Evolutionary conservation across 2,113 vertebrate species (phyloP).

Genomic region (Propithecus coquereli): DNA sequence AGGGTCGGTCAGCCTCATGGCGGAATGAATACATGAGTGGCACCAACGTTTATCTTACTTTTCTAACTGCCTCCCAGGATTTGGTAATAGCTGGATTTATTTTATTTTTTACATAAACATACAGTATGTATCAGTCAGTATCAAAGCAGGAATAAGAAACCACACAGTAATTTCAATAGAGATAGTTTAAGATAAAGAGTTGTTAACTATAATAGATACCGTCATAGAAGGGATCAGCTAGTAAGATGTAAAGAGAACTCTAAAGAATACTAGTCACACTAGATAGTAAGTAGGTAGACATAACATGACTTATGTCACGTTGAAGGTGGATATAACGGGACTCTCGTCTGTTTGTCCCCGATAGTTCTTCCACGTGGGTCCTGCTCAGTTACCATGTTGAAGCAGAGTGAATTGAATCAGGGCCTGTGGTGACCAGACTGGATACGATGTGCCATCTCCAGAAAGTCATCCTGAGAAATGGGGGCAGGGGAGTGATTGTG

Average conservation of each 20-base stretch:
- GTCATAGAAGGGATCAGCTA: background rate
- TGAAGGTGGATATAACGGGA: background rate
- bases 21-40: background rate
- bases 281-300: background rate
- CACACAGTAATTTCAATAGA: background rate
- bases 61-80: background rate
- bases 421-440: background rate
- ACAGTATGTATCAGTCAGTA: background rate
- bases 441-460: background rate
- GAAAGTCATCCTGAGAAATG: background rate
- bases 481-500: background rate
- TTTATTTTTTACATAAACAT: background rate
- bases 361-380: background rate
- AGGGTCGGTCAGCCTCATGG: background rate
- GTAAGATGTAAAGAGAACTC: background rate
- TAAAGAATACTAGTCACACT: background rate
- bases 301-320: background rate
- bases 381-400: background rate
- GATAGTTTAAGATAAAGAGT: background rate
- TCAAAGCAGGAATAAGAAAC: background rate
- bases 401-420: background rate
- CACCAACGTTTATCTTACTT: background rate
- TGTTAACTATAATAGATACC: background rate
- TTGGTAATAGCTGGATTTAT: background rate
- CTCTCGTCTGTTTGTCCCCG: background rate